Base-by-base conservation (phyloP, 2,888 invertebrate species). In the Latheticus oryzae region DNA sequence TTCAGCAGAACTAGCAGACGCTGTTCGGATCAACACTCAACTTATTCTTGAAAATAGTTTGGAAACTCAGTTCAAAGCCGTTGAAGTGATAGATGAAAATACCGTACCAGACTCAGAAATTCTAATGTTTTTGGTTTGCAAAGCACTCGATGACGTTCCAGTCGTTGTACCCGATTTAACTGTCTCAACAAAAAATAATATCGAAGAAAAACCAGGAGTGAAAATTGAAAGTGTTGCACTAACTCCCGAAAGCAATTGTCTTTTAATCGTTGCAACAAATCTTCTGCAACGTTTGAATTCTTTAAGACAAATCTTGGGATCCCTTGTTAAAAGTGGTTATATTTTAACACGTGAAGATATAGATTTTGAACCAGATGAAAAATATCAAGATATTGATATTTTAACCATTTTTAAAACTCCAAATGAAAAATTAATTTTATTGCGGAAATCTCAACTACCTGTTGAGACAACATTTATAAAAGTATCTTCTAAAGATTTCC, bases 41-140 rank as follows among this genome's bases (percentile, higher is more conserved):
- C 71, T 90, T 0, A 83, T 87, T 0, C 72, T 89, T 0, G 93
- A 93, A 74, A 93, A 91, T 72, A 74, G 82, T 0, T 82, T 83
- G 43, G 80, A 79, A 0, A 77, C 82, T 61, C 87, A 87, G 79
- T 81, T 88, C 0, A 87, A 84, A 73, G 77, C 78, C 24, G 79
- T 86, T 13, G 84, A 88, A 75, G 42, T 84, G 5, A 7, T 51
- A 2, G 56, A 56, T n/a, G 60, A 56, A n/a, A 15, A 5, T 3
- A 28, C 28, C 1, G 5, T 19, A 26, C n/a, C 5, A 8, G n/a
- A 3, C 3, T 43, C 30, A 1, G 47, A 55, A 11, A 9, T 5
- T 17, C 13, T 56, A 5, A 13, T 30, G 3, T 42, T 37, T n/a
- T 11, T 50, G 4, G 24, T 56, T 7, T 12, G 21, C 9, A 16